Evolutionary conservation across 2,797 vertebrate genomes (phyloP), one percentile per base, ranked within the genome.

Genomic region (Tragopan temminckii): DNA sequence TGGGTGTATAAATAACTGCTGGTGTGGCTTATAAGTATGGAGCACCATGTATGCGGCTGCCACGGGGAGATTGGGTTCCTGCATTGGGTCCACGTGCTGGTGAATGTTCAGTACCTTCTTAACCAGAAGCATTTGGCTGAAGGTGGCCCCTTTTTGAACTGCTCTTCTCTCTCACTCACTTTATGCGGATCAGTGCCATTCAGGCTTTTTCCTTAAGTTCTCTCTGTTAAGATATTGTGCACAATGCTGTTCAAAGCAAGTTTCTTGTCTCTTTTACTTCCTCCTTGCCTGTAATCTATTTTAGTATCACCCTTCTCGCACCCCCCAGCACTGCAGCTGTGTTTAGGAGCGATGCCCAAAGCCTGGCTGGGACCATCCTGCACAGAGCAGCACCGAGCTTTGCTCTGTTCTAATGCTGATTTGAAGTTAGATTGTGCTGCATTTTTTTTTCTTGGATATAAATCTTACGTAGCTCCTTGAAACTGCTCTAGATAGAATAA

Each of bases 401-500:
- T 43, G 42, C 42, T 79, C 29, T 53, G 53, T 25, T 93, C 66
- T 74, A 6, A 8, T 85, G 46, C 38, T 52, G 88, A 79, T 76
- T 93, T 95, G 90, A 79, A 82, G 61, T 79, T 61, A 36, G 7
- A 2, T 48, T 31, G 35, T 36, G 6, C 8, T 80, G 67, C 46
- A 9, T 27, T 52, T 46, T 55, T 19, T 79, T 58, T 61, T 18
- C 46, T 35, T 38, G 33, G 11, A 52, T 90, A 40, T 95, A 57
- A 84, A 77, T 88, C 94, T 90, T 89, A 40, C 31, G 9, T 64
- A 24, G 52, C 89, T 93, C 76, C 53, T 72, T 93, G 64, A 57
- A 90, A 74, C 48, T 80, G 35, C 52, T 61, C 76, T 74, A 72
- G 81, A 66, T 90, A 42, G 64, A 27, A 0, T 35, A 76, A 58